Evolutionary conservation across 2,113 vertebrate species (phyloP).

Genomic region (Ciconia boyciana): DNA sequence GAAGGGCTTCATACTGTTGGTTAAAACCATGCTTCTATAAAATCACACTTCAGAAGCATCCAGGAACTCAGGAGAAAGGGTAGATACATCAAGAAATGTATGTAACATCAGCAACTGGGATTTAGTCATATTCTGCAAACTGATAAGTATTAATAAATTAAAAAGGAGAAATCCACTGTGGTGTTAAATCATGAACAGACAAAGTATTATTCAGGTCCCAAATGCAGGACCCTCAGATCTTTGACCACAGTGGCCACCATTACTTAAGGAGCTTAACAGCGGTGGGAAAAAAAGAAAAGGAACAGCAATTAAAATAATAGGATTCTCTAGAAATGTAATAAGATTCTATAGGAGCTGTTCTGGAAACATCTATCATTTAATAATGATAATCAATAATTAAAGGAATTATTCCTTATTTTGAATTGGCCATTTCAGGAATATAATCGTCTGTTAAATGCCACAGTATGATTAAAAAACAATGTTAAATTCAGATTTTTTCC

Average conservation of each 20-base stretch:
- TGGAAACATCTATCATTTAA: background rate
- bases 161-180: background rate
- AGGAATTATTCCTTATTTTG: background rate
- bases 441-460: background rate
- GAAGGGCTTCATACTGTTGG: background rate
- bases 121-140: background rate
- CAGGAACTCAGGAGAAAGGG: background rate
- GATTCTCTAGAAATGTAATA: background rate
- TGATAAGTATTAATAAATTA: background rate
- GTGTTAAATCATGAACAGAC: background rate
- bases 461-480: background rate
- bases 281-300: background rate
- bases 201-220: background rate
- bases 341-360: background rate
- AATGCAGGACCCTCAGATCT: background rate
- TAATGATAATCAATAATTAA: background rate
- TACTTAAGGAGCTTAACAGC: background rate
- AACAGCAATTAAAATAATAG: background rate
- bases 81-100: background rate
- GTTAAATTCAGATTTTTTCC: background rate
- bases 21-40: background rate
- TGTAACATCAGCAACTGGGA: background rate
- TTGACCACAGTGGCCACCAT: background rate
- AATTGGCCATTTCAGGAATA: background rate
- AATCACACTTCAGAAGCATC: background rate